These are phyloP conservation scores for Araneus ventricosus DNA, from an alignment of 1,140 invertebrate species.

Conservation along the genomic window DNA sequence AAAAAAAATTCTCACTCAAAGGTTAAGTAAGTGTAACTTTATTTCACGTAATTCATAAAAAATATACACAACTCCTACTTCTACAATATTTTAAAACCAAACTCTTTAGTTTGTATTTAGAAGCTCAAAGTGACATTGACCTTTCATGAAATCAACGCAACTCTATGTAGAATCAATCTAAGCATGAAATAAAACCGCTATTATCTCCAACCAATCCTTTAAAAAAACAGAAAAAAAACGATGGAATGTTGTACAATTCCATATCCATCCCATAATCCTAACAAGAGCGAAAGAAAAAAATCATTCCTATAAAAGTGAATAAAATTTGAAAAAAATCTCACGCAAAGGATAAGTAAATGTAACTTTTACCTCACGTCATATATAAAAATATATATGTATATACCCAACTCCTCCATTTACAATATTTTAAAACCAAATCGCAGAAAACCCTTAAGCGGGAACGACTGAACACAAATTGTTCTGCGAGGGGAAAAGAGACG, in stretches of 20 bases:
- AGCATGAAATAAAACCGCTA: too few species aligned
- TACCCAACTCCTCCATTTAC: not conserved
- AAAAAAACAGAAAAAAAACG: too few species aligned
- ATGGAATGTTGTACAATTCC: too few species aligned
- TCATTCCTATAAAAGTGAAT: not conserved
- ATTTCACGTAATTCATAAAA: not conserved
- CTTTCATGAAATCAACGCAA: too few species aligned
- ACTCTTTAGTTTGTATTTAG: not conserved
- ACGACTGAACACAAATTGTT: constrained; percentile 67
- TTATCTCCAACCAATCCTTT: too few species aligned
- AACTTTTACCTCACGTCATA: not conserved
- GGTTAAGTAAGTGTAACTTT: not conserved
- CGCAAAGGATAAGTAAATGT: not conserved
- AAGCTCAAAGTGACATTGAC: too few species aligned
- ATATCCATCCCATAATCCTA: too few species aligned
- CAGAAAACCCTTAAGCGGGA: constrained; percentile 59
- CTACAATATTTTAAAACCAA: constrained; percentile 37
- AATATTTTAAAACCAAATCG: constrained; percentile 57
- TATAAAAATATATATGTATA: not conserved
- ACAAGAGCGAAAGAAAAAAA: too few species aligned
- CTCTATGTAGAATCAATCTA: too few species aligned
- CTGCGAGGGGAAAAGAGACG: not conserved
- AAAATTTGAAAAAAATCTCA: not conserved
- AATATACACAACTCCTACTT: not conserved
- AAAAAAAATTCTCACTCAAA: not conserved